Evolutionary conservation across 92 coral and sea anemone genomes (phyloP), one percentile per base, ranked within the genome.

Genomic region (Plumapathes pennacea): DNA sequence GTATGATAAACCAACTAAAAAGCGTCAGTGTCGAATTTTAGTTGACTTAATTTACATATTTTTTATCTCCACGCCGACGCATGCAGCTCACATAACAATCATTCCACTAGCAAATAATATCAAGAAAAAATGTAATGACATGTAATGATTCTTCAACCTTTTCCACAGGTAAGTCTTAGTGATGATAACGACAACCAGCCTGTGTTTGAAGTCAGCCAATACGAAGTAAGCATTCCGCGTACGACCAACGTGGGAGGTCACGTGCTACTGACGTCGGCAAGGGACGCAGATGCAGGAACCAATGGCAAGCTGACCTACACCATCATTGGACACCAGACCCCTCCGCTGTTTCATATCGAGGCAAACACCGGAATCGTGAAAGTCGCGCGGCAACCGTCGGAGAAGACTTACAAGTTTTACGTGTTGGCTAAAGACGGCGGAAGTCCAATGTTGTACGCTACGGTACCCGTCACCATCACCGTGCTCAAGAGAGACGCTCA

Each of bases 101-200:
- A n/a, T n/a, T n/a, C n/a, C n/a, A n/a, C n/a, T n/a, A n/a, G n/a
- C n/a, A n/a, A n/a, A n/a, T n/a, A n/a, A n/a, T n/a, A n/a, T n/a
- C n/a, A n/a, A n/a, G n/a, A n/a, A n/a, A n/a, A n/a, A n/a, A n/a
- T n/a, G n/a, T n/a, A n/a, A n/a, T n/a, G n/a, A n/a, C n/a, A n/a
- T n/a, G n/a, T n/a, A n/a, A n/a, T n/a, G n/a, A n/a, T n/a, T 23
- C 25, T 56, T 29, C n/a, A 32, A 3, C 26, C 48, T 29, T 61
- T 32, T 25, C 41, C 27, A 18, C 62, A 92, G 98, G 90, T 92
- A 0, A 37, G 36, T 14, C 72, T 92, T 48, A 52, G 80, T 23
- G 98, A 92, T 38, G 96, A 88, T 51, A 92, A 92, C 58, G 98
- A 92, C 51, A 92, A 92, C 71, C 96, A 88, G 46, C 98, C 98